These are phyloP conservation scores for Oreortyx pictus DNA, from an alignment of 2,797 vertebrate genomes.

Conservation along the genomic window DNA sequence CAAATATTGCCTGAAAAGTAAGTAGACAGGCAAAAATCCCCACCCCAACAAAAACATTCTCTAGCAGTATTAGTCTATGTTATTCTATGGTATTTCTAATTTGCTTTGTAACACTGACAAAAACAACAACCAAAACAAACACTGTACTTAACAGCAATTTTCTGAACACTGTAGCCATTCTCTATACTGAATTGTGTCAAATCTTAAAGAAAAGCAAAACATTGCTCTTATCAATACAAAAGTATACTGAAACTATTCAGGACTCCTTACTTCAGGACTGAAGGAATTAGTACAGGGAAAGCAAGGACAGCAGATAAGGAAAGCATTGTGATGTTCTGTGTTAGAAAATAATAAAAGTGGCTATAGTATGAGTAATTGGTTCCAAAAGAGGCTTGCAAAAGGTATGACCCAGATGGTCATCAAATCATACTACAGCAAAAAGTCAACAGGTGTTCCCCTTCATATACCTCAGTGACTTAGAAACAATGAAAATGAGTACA, in stretches of 20 bases:
- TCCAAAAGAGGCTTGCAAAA: not conserved
- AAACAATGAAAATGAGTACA: not conserved
- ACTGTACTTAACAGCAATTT: not conserved
- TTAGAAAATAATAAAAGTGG: not conserved
- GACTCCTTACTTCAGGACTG: not conserved
- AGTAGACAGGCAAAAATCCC: not conserved
- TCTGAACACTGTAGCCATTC: not conserved
- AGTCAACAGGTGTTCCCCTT: not conserved
- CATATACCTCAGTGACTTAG: not conserved
- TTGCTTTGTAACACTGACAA: not conserved
- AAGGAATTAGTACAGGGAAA: not conserved
- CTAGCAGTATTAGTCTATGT: rapidly evolving
- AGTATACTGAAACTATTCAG: not conserved
- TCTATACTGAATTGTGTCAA: not conserved
- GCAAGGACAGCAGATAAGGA: not conserved
- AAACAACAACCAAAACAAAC: not conserved
- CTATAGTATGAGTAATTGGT: not conserved
- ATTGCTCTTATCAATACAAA: not conserved
- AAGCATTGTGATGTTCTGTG: not conserved
- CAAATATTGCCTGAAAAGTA: not conserved
- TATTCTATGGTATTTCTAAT: not conserved
- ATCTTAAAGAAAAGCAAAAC: not conserved
- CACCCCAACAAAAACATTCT: not conserved
- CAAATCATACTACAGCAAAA: not conserved
- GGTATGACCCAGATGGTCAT: rapidly evolving